Base-by-base conservation (phyloP, 2,888 invertebrate species). In the Phytoseiulus persimilis region DNA sequence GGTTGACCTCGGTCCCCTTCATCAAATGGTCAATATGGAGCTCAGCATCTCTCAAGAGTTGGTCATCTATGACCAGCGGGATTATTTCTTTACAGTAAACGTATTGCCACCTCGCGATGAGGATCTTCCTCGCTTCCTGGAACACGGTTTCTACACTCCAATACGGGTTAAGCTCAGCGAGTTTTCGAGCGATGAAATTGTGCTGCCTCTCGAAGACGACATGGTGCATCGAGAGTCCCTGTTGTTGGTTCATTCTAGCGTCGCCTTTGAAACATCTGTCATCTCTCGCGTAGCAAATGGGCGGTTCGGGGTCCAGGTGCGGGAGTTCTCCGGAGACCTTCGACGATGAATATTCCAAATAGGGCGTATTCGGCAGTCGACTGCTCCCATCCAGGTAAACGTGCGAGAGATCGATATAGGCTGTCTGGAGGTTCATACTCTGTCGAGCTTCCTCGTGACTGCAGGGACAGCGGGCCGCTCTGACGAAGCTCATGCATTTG, bases 371-470 rank as follows among this genome's bases (percentile, higher is more conserved):
- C 31, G 23, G 23, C 32, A 32, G 18, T 31, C 84, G 18, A 31
- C 23, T 18, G 33, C 32, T 31, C 32, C 84, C 84, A 33, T 84
- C 84, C 31, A 32, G 3, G 84, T 84, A 84, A 18, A 84, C 31
- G 31, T 84, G 84, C 0, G 84, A 84, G 18, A 84, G 84, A 31
- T 84, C 84, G 0, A 84, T 2, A 84, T 84, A 84, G 1, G 84
- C 84, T 84, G 84, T 84, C 31, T 84, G 84, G 32, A 84, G 31
- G 84, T 84, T 84, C 84, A 84, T 84, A 84, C 84, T 84, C 84
- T 84, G 84, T 84, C 84, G 84, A 84, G 31, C 9, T 31, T 31
- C 2, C 31, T 31, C 31, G 31, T 84, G 32, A 31, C 32, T 32
- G 84, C 84, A 84, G 18, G 84, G 84, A 84, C 84, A 84, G 31